Evolutionary conservation across 2,888 invertebrate species (phyloP).

Genomic region (Megalurothrips usitatus): DNA sequence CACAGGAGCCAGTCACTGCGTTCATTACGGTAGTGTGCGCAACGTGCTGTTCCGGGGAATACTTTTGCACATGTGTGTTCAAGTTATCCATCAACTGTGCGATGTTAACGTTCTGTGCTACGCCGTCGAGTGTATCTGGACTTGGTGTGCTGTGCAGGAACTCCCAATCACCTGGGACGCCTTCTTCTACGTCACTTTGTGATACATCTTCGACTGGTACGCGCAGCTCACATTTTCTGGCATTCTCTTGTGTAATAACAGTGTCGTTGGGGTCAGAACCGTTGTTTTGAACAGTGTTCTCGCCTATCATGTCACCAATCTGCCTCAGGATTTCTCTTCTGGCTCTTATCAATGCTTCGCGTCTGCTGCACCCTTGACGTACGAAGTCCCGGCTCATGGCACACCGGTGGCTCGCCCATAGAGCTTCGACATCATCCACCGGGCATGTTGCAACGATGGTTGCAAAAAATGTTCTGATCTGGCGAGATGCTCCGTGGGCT

Average conservation of each 20-base stretch:
- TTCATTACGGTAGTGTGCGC: neutral
- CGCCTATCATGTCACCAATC: neutral
- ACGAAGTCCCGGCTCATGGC: neutral
- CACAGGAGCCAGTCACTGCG: neutral
- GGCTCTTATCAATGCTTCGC: neutral
- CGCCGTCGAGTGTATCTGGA: neutral
- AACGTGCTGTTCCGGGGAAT: neutral
- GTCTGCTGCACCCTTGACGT: neutral
- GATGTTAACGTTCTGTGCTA: neutral
- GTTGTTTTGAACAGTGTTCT: neutral
- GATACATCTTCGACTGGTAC: neutral
- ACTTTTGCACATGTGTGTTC: neutral
- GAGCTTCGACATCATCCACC: neutral
- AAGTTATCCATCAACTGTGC: neutral
- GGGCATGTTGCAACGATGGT: neutral
- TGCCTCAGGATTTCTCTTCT: neutral
- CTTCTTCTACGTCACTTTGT: neutral
- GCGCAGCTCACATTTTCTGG: neutral
- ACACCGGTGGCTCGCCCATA: neutral
- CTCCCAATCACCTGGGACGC: neutral
- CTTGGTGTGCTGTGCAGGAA: neutral
- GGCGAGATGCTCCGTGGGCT: neutral
- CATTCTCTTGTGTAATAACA: neutral
- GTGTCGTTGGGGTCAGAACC: neutral
- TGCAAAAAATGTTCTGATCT: neutral